Evolutionary conservation across 2,888 invertebrate genomes (phyloP).

Genomic region (Agrenia bidenticulata): DNA sequence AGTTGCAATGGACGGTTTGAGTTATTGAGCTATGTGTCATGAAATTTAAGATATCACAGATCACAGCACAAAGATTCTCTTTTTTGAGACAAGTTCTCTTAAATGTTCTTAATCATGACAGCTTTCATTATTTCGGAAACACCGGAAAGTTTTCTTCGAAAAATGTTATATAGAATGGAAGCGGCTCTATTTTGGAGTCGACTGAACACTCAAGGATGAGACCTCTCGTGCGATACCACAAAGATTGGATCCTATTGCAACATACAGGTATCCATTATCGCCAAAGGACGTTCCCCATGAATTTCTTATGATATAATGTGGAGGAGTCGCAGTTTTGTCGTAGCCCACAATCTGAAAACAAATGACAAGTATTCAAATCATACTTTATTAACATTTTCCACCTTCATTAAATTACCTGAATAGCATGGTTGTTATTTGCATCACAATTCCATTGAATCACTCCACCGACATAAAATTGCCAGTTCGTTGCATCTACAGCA

Average conservation of each 20-base stretch:
- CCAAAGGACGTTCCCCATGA: slow-evolving; percentile 82
- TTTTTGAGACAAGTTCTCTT: too few species aligned
- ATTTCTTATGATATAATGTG: slow-evolving; percentile 80
- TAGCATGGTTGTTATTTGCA: slow-evolving; percentile 73
- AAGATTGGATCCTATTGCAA: slow-evolving; percentile 73
- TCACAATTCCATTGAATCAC: slow-evolving; percentile 80
- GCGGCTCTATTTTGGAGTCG: too few species aligned
- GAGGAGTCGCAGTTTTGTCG: slow-evolving; percentile 69
- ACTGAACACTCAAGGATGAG: slow-evolving; percentile 61
- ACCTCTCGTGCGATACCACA: slow-evolving; percentile 79
- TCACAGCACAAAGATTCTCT: not conserved
- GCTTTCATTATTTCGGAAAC: too few species aligned
- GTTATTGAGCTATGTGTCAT: not conserved
- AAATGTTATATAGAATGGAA: too few species aligned
- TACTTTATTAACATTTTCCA: slow-evolving; percentile 5
- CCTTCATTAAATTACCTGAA: slow-evolving; percentile 55
- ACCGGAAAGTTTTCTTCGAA: too few species aligned
- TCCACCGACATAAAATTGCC: slow-evolving; percentile 84
- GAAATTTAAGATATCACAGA: slow-evolving; percentile 9
- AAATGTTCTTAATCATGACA: too few species aligned
- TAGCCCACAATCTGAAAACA: slow-evolving; percentile 73
- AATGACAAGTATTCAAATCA: not conserved
- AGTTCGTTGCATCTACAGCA: slow-evolving; percentile 77
- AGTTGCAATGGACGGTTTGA: too few species aligned
- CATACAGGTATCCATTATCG: slow-evolving; percentile 71